These are phyloP conservation scores for Leptothorax acervorum DNA, from an alignment of 2,888 invertebrate species.

Conservation along the genomic window DNA sequence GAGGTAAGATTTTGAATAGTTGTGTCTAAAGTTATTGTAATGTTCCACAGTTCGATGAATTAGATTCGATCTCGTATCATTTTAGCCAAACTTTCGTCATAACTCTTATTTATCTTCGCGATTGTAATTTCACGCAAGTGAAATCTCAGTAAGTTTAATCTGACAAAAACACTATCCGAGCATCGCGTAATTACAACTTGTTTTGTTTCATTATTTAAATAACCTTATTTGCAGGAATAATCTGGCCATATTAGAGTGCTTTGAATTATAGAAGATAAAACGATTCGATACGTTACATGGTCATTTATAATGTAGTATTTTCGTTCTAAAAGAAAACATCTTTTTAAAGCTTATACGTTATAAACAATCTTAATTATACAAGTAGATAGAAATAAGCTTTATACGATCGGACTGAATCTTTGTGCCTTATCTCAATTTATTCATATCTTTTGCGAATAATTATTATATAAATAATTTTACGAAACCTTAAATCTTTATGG, in stretches of 20 bases:
- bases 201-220: neutral
- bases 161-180: slow-evolving; percentile 52
- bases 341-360: no score
- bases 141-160: slow-evolving; percentile 58
- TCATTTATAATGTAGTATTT: neutral
- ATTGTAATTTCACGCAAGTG: slow-evolving; percentile 36
- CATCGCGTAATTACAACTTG: slow-evolving; percentile 1
- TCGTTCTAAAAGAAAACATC: no score
- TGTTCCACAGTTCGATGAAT: slow-evolving; percentile 18
- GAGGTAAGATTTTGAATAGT: slow-evolving; percentile 2
- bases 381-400: neutral
- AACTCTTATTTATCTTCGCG: slow-evolving; percentile 33
- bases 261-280: neutral
- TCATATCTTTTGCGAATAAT: neutral
- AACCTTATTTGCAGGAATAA: neutral
- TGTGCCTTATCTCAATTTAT: neutral
- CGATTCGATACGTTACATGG: neutral
- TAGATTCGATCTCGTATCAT: slow-evolving; percentile 23
- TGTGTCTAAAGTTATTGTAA: slow-evolving; percentile 3
- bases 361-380: no score
- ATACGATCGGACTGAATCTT: neutral
- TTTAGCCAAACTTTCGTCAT: slow-evolving; percentile 41
- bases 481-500: neutral
- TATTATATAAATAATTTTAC: neutral
- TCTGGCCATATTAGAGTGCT: neutral